phyloP scores from a whole-genome alignment of 2,113 vertebrate species.

The Oryzias curvinotus region DNA sequence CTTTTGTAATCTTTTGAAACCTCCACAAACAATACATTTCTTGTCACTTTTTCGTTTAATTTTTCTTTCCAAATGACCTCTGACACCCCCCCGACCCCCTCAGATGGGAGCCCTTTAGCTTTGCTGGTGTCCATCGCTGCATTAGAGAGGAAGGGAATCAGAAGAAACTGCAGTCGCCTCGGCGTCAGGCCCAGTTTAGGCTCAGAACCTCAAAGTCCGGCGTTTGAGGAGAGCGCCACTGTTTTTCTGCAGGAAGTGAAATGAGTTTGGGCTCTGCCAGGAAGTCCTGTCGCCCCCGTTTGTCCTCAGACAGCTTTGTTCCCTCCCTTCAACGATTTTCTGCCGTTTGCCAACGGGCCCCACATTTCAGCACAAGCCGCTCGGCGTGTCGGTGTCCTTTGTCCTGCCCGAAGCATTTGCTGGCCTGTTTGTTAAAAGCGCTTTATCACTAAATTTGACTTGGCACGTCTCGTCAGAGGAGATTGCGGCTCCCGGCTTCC shows the following conservation, averaged over 20 bases:
- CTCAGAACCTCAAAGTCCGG: background rate
- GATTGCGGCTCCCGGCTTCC: constrained; percentile 51
- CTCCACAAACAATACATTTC: too few relatives aligned
- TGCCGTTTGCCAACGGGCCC: constrained; percentile 54
- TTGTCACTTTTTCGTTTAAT: too few relatives aligned
- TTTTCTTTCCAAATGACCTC: too few relatives aligned
- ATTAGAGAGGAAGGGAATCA: constrained; percentile 7
- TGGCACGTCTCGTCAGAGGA: constrained; percentile 64
- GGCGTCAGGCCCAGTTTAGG: constrained; percentile 11
- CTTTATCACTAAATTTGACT: constrained; percentile 66
- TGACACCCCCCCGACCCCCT: too few relatives aligned
- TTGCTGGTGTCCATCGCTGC: background rate
- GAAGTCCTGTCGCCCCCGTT: constrained; percentile 38
- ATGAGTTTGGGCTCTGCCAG: constrained; percentile 15
- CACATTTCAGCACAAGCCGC: constrained; percentile 57
- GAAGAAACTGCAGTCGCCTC: background rate
- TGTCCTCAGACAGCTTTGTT: constrained; percentile 53
- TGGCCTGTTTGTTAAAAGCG: constrained; percentile 63
- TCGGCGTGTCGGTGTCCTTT: constrained; percentile 33
- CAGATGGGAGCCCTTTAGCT: background rate
- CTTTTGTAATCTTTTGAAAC: too few relatives aligned
- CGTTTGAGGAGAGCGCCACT: background rate
- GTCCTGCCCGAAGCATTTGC: constrained; percentile 54
- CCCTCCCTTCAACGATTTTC: constrained; percentile 38
- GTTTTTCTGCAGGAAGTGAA: constrained; percentile 17